A percentile compares a stretch with the other conserved stretches of the same genome.
These are phyloP conservation scores for Ginglymostoma cirratum DNA, from an alignment of 2,113 vertebrate species.

Conservation along the genomic window DNA sequence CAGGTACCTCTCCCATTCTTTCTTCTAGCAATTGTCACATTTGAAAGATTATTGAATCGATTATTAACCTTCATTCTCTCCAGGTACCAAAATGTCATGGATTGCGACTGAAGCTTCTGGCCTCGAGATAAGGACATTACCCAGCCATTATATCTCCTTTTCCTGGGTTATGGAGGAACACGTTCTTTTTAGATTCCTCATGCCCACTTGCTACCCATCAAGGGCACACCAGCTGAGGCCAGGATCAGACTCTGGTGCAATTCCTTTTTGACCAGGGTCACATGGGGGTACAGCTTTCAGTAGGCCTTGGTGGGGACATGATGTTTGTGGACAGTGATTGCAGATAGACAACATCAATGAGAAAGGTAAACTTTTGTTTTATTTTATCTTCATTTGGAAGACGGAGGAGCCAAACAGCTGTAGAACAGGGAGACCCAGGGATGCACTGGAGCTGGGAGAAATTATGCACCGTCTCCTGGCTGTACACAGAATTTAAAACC, in stretches of 20 bases:
- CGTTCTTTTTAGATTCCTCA: neutral
- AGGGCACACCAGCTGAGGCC: neutral
- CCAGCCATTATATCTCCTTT: too few species aligned
- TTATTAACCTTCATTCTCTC: too few species aligned
- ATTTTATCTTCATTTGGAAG: neutral
- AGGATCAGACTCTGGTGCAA: neutral
- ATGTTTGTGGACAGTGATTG: neutral
- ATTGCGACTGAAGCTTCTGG: too few species aligned
- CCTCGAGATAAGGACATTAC: too few species aligned
- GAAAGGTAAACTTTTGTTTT: neutral
- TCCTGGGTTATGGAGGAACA: neutral
- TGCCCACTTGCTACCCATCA: neutral
- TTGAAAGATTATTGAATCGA: too few species aligned
- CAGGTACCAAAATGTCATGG: too few species aligned
- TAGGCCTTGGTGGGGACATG: neutral
- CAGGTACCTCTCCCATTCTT: too few species aligned
- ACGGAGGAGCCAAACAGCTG: neutral
- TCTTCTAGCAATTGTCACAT: too few species aligned
- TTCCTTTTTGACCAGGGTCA: neutral
- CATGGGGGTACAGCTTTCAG: neutral
- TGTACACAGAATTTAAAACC: neutral
- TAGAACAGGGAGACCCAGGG: too few species aligned
- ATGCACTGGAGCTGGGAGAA: too few species aligned
- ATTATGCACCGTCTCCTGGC: neutral
- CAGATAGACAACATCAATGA: neutral